phyloP scores from a whole-genome alignment of 2,888 invertebrate species.

The Melolontha melolontha region DNA sequence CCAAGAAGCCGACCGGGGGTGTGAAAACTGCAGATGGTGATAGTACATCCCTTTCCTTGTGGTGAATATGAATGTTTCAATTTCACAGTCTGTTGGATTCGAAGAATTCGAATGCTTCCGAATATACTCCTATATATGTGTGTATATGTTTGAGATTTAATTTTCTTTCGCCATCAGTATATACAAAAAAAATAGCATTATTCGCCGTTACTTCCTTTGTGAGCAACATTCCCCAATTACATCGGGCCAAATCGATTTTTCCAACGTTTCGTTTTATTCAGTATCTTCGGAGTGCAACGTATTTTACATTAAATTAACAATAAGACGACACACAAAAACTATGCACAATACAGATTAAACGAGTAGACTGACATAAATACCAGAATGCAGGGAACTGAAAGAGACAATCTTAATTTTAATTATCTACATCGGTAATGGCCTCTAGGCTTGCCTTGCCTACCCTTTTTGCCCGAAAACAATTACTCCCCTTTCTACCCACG shows the following conservation, averaged over 20 bases:
- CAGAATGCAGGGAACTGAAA: constrained; percentile 23
- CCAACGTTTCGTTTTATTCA: constrained; percentile 44
- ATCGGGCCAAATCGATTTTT: constrained; percentile 49
- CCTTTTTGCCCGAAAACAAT: constrained; percentile 43
- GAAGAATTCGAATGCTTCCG: constrained; percentile 43
- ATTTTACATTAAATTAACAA: background rate
- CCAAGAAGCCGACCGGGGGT: constrained; percentile 40
- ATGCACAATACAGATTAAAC: constrained; percentile 13
- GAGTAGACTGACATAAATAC: constrained; percentile 8
- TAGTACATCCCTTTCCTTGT: constrained; percentile 38
- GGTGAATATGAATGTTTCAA: constrained; percentile 53
- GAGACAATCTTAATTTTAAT: constrained; percentile 51
- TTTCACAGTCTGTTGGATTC: constrained; percentile 52
- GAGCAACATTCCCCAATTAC: constrained; percentile 28
- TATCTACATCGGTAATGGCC: constrained; percentile 50
- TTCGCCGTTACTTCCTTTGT: background rate
- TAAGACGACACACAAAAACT: constrained; percentile 18
- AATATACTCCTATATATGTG: background rate
- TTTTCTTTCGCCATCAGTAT: too few species aligned
- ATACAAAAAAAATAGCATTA: too few species aligned
- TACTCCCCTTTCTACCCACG: constrained; percentile 20
- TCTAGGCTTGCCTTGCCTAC: constrained; percentile 28
- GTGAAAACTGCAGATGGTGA: constrained; percentile 49
- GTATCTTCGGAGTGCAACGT: background rate
- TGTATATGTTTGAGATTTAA: constrained; percentile 2